Base-by-base conservation (phyloP, 2,113 vertebrate species). In the Catharus minimus region DNA sequence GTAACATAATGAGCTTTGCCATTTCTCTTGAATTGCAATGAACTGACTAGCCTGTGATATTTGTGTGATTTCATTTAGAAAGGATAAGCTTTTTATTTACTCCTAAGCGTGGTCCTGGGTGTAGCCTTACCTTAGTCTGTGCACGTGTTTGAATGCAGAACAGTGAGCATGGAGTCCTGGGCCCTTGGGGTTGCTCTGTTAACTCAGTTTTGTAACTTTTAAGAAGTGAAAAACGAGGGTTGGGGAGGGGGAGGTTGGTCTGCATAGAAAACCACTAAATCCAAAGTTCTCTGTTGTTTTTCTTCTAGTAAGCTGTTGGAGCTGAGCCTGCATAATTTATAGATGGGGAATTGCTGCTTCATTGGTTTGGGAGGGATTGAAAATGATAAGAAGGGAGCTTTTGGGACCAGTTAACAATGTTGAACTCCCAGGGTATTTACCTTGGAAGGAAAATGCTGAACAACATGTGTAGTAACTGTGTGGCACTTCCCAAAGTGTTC, bases 31-130 rank as follows among this genome's bases (percentile, higher is more conserved):
- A 90, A 83, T 82, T 91, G 68, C 73, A 76, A 79, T 84, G 85
- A 94, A 93, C 83, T 88, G 80, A 88, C 64, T 43, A 89, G 83
- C 58, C 44, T 89, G 84, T 93, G 57, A 89, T 95, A 64, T 80
- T 72, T 94, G 46, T 95, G 82, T 92, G 49, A 69, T 86, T 81
- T 79, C 22, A 28, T 75, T 68, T 52, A 75, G 92, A 92, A 86
- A 67, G 78, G 78, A 81, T 87, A 86, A 95, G 56, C 22, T 89
- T 90, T 92, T 73, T 26, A 18, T 84, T 90, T 85, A 39, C 52
- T 62, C 2, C 43, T 15, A 10, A 72, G 44, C 0, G 19, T 33
- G 73, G 27, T 65, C 38, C 50, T 79, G 73, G 76, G 53, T 90
- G 16, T 52, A 86, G 81, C 66, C 47, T 68, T 65, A 36, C 16